A percentile compares a stretch with the other conserved stretches of the same genome.
These are phyloP conservation scores for Aspidiotus rigidus DNA, from an alignment of 2,888 invertebrate species.

Conservation along the genomic window DNA sequence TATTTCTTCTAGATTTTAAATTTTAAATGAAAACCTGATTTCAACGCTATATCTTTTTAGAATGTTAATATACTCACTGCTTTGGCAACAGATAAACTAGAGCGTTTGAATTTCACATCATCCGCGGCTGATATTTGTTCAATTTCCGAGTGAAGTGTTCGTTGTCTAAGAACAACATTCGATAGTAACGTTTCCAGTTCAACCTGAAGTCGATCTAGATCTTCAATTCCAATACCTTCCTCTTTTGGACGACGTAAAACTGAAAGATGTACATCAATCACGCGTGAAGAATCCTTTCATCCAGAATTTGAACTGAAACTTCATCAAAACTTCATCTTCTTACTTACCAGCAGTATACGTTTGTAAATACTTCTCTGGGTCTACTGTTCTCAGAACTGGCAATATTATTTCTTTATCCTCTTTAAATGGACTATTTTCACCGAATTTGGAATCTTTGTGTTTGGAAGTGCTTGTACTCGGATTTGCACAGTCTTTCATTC, in stretches of 20 bases:
- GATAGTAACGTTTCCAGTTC: constrained; percentile 80
- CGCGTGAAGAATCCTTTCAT: no score
- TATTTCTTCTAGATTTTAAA: constrained; percentile 12
- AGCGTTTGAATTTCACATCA: constrained; percentile 37
- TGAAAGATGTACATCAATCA: background rate
- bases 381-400: constrained; percentile 33
- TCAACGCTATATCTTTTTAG: background rate
- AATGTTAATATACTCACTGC: constrained; percentile 7
- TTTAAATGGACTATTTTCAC: background rate
- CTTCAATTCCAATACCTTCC: constrained; percentile 52
- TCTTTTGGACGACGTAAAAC: constrained; percentile 24
- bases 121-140: constrained; percentile 38
- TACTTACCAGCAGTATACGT: constrained; percentile 13
- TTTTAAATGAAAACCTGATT: background rate
- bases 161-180: constrained; percentile 67
- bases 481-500: constrained; percentile 9
- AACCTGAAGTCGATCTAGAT: constrained; percentile 73
- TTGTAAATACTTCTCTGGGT: constrained; percentile 21
- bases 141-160: constrained; percentile 68
- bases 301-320: background rate
- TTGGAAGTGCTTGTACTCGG: constrained; percentile 13
- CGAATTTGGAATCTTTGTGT: constrained; percentile 14
- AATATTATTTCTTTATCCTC: constrained; percentile 35
- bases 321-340: background rate
- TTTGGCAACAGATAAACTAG: constrained; percentile 32